Base-by-base conservation (phyloP, 2,797 vertebrate species). In the Pseudomugil tenellus region DNA sequence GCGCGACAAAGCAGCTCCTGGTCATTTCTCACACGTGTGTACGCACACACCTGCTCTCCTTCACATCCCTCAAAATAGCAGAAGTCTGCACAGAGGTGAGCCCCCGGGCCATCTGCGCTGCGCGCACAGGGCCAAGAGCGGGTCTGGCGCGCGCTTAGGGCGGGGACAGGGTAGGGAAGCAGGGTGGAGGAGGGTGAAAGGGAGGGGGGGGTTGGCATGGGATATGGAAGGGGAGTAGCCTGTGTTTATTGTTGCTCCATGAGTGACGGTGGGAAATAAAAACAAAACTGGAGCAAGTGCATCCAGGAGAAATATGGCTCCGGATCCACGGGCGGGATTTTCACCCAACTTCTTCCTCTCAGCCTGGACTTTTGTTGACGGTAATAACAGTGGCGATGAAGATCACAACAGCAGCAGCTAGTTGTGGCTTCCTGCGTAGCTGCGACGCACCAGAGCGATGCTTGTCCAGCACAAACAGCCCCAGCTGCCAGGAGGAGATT, bases 61-160 rank as follows among this genome's bases (percentile, higher is more conserved):
- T 29, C 67, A 56, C 76, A 49, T 46, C 62, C 63, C 76, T 75
- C 73, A 84, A 89, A 91, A 92, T 88, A 91, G 83, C 80, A 53
- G 51, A 11, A 58, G 59, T 76, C 70, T 63, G 70, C 43, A 57
- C 79, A 23, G 84, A 78, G 79, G 67, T 81, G 76, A 80, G 76
- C 70, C 71, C 65, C 66, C 58, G 25, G 76, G 77, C 83, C 85
- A 83, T 85, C 85, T 76, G 84, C 54, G 74, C 66, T 63, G 52
- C 57, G 73, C 80, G 76, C 39, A 55, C 48, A 72, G 39, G 41
- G 2, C 60, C 56, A 84, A 86, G 82, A 84, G 73, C 76, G 90
- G 89, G 88, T 86, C 91, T 63, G 86, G 81, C 90, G 80, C 63
- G 75, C 46, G 69, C 54, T 60, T 58, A 72, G 89, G 87, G 89